Base-by-base conservation (phyloP, 2,888 invertebrate genomes). In the Eupithecia vulgata region DNA sequence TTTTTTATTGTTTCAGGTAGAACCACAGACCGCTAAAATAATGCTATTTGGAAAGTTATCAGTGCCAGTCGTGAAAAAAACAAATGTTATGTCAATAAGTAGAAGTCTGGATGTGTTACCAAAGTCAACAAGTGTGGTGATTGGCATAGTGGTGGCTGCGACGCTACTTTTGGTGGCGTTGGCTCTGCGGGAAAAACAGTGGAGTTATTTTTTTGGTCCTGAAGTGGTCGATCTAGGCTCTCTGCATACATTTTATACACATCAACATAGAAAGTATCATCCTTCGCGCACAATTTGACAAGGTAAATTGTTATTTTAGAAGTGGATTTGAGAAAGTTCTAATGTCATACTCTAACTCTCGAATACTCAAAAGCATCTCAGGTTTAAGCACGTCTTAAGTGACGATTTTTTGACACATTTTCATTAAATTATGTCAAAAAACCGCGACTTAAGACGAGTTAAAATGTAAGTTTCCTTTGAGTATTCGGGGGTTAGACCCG, bases 211-310 rank as follows among this genome's bases (percentile, higher is more conserved):
- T 70, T 87, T 84, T 5, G 79, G 85, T 6, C 91, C 92, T 0
- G 91, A 91, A 75, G 92, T 91, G 78, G 85, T 91, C 1, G 91
- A 92, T 68, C 83, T 92, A 10, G 92, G 92, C 5, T 78, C 85
- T 10, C 81, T 91, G n/a, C 79, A 84, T 67, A 75, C 86, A 8
- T 78, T 85, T 15, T 74, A 79, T 4, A 66, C 64, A 37, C 34
- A 68, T 13, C 65, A 66, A 25, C 72, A 68, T 17, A 45, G 71
- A 42, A 76, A 74, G 61, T 40, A 37, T 66, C 13, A 71, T 42
- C 67, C 71, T 70, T 59, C 70, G 69, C 71, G 62, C n/a, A 77
- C 67, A 67, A 8, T 21, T 52, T 68, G 25, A 73, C 65, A 61
- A 37, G 40, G 67, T 65, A n/a, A 25, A n/a, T 8, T 35, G 35